Conservation (phyloP, 2,888 invertebrate species). For the Orthonychiurus folsomi region DNA sequence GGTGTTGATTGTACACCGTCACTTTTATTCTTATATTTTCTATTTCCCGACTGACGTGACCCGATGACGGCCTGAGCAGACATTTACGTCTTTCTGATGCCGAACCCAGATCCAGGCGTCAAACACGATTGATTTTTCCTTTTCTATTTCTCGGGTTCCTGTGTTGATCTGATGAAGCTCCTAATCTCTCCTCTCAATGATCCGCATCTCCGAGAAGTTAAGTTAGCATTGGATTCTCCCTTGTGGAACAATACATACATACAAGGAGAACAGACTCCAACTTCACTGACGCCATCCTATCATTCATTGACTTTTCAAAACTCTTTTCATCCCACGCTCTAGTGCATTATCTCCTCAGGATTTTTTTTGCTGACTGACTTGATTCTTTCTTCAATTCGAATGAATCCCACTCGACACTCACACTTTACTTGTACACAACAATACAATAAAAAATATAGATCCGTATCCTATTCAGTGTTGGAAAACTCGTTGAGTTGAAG, state of each 20-base stretch:
- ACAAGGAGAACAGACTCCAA: no score
- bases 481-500: not conserved
- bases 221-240: no score
- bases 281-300: not conserved
- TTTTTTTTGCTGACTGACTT: not conserved
- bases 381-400: not conserved
- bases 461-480: not conserved
- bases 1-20: constrained; percentile 1
- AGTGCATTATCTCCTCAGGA: not conserved
- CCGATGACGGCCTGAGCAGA: no score
- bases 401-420: no score
- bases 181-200: not conserved
- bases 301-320: not conserved
- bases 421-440: not conserved
- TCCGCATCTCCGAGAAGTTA: not conserved
- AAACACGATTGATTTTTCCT: not conserved
- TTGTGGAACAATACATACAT: no score
- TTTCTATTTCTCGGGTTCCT: not conserved
- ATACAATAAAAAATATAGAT: constrained; percentile 1
- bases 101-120: not conserved
- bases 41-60: not conserved
- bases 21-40: not conserved
- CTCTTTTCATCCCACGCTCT: not conserved
- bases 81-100: not conserved
- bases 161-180: not conserved